These are phyloP conservation scores for Drosophila tanythrix DNA, from an alignment of 2,888 invertebrate species.

Conservation along the genomic window DNA sequence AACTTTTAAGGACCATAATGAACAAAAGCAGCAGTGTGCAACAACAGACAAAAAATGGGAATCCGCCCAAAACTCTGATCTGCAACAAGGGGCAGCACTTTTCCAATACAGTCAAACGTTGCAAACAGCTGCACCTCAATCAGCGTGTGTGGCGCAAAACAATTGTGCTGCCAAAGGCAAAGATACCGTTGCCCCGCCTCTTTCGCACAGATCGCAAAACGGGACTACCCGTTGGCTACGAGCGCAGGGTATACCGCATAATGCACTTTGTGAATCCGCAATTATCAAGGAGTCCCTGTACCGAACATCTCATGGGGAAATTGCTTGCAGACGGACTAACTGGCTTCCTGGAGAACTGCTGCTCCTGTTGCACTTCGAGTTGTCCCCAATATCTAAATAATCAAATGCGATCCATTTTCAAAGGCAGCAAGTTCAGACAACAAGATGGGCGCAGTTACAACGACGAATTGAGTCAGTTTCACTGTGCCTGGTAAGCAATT, in stretches of 20 bases:
- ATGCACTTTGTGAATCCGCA: conserved; percentile 68
- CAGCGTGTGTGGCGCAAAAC: conserved; percentile 57
- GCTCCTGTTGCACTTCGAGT: not conserved
- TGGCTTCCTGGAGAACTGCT: conserved; percentile 2
- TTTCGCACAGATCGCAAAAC: conserved; percentile 58
- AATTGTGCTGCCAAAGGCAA: conserved; percentile 38
- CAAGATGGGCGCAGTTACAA: not conserved
- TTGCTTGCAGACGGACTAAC: conserved; percentile 34
- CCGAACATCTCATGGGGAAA: conserved; percentile 40
- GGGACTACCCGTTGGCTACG: conserved; percentile 65
- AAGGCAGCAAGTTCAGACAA: not conserved
- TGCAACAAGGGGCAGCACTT: not conserved
- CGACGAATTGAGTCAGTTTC: conserved; percentile 36
- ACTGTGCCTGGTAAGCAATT: conserved; percentile 57
- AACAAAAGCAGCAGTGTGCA: not conserved
- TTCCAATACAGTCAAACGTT: not conserved
- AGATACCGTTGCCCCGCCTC: conserved; percentile 35
- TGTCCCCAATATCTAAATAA: not conserved
- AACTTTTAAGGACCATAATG: conserved; percentile 1
- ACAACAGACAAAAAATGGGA: conserved; percentile 1
- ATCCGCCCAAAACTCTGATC: not conserved
- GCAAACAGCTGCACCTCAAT: not conserved
- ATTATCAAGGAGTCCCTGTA: conserved; percentile 2
- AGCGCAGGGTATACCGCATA: conserved; percentile 57
- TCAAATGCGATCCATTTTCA: conserved; percentile 22